phyloP scores from a whole-genome alignment of 2,888 invertebrate genomes.

The Phragmatobia fuliginosa region DNA sequence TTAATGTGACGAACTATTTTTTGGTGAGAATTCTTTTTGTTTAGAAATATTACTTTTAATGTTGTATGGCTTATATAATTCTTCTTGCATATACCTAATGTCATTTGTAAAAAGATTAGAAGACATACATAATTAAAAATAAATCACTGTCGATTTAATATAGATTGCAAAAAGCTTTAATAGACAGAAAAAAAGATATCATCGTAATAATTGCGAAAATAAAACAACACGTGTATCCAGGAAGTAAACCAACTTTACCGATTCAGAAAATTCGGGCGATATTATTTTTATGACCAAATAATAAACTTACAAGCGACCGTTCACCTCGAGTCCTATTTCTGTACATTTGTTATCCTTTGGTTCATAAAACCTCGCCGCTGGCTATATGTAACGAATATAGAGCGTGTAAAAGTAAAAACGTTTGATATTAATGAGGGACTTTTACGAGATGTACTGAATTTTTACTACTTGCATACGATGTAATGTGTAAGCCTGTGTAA shows the following conservation, averaged over 20 bases:
- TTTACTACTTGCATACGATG: not conserved
- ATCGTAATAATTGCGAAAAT: conserved; percentile 10
- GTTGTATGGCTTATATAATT: not conserved
- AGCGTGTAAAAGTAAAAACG: conserved; percentile 25
- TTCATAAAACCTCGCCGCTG: conserved; percentile 57
- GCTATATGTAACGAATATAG: conserved; percentile 41
- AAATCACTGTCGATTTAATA: not conserved
- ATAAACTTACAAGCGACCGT: conserved; percentile 63
- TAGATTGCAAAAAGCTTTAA: not conserved
- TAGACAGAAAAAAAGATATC: not conserved
- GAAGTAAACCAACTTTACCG: conserved; percentile 32
- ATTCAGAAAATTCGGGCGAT: conserved; percentile 42
- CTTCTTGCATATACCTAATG: not conserved
- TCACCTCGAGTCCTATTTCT: conserved; percentile 68
- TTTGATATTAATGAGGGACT: conserved; percentile 33
- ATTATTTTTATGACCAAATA: conserved; percentile 74
- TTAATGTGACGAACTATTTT: conserved; percentile 6
- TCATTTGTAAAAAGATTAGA: not conserved
- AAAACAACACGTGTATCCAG: conserved; percentile 34
- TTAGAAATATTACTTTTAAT: not conserved
- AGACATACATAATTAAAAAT: not conserved
- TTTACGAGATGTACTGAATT: conserved; percentile 26
- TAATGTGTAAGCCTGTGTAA: not conserved
- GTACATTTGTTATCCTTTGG: conserved; percentile 54
- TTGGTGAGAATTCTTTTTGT: not conserved